phyloP scores from a whole-genome alignment of 2,888 invertebrate species.

The Agrilus biguttatus region DNA sequence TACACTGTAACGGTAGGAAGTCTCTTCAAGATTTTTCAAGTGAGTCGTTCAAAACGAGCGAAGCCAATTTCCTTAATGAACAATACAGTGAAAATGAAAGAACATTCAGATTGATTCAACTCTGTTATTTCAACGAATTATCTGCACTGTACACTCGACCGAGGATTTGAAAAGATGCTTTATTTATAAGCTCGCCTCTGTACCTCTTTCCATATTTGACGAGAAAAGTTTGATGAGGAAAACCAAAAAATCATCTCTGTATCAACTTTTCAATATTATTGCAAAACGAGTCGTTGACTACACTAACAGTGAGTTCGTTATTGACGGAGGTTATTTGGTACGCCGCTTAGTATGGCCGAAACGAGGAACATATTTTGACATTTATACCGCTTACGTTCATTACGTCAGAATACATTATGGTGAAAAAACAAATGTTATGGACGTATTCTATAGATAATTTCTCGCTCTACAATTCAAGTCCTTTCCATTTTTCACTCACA shows the following conservation, averaged over 20 bases:
- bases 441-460: too few relatives aligned
- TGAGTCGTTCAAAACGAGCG: too few relatives aligned
- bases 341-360: constrained; percentile 13
- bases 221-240: constrained; percentile 1
- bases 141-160: neutral
- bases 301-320: constrained; percentile 8
- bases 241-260: constrained; percentile 3
- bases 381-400: constrained; percentile 10
- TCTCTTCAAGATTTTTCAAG: too few relatives aligned
- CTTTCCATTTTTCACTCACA: too few relatives aligned
- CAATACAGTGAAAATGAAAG: too few relatives aligned
- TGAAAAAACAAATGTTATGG: constrained; percentile 10
- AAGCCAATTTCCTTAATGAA: too few relatives aligned
- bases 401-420: constrained; percentile 12
- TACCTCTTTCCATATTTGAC: neutral
- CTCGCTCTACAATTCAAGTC: too few relatives aligned
- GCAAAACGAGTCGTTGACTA: neutral
- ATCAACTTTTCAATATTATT: constrained; percentile 1
- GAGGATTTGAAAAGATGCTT: neutral
- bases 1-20: too few relatives aligned
- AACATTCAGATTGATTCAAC: neutral
- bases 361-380: constrained; percentile 10
- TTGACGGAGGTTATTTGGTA: constrained; percentile 15
- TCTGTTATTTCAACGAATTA: neutral
- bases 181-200: neutral